phyloP scores from a whole-genome alignment of 1,140 invertebrate genomes.

The Psilanteris sp. region DNA sequence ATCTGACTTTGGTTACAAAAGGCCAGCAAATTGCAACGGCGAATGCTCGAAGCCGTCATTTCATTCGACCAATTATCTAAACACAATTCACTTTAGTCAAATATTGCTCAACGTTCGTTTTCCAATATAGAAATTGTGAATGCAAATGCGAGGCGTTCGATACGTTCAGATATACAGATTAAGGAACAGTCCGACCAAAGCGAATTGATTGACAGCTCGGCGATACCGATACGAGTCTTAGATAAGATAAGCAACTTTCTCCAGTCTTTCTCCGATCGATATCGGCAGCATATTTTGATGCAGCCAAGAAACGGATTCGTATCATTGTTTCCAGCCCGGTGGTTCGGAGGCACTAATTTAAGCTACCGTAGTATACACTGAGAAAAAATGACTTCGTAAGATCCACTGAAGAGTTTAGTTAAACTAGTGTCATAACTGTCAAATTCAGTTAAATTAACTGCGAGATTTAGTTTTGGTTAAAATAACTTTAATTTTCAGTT shows the following conservation, averaged over 20 bases:
- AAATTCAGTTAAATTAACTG: too few species aligned
- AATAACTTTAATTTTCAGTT: too few species aligned
- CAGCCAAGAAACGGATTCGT: too few species aligned
- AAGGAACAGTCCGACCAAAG: conserved; percentile 10
- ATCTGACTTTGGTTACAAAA: too few species aligned
- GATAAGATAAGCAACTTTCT: conserved; percentile 55
- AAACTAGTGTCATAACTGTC: too few species aligned
- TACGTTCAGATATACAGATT: conserved; percentile 11
- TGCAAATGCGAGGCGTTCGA: background rate
- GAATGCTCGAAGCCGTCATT: background rate
- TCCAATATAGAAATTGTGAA: conserved; percentile 6
- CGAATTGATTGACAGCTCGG: conserved; percentile 34
- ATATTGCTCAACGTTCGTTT: conserved; percentile 5
- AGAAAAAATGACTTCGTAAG: too few species aligned
- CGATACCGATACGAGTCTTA: conserved; percentile 19
- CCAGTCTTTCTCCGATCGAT: conserved; percentile 43
- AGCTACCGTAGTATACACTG: too few species aligned
- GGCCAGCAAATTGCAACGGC: too few species aligned
- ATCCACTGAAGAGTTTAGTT: too few species aligned
- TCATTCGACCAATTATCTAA: conserved; percentile 7
- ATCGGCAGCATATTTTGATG: conserved; percentile 37
- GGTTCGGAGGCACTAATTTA: conserved; percentile 1
- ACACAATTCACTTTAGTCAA: conserved; percentile 5
- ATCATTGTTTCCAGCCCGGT: conserved; percentile 41
- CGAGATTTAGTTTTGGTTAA: too few species aligned